A percentile compares a stretch with the other conserved stretches of the same genome.
These are phyloP conservation scores for Typhlichthys subterraneus DNA, from an alignment of 2,797 vertebrate species.

Conservation along the genomic window DNA sequence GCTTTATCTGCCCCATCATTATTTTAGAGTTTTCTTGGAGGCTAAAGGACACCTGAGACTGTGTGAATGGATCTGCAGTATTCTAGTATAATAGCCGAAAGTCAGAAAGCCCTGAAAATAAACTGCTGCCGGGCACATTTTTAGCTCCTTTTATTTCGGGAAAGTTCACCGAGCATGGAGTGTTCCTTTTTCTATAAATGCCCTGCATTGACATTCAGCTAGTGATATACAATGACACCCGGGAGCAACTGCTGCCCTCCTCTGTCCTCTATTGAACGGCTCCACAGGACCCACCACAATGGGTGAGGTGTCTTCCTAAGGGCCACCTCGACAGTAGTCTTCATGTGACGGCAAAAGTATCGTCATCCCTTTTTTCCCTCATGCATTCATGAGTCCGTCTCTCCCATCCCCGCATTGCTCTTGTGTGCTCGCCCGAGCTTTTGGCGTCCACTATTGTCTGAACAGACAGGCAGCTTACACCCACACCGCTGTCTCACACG, in stretches of 20 bases:
- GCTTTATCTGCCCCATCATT: constrained; percentile 6
- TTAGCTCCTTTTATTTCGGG: no score
- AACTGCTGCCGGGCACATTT: neutral
- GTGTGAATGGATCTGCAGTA: neutral
- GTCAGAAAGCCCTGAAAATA: neutral
- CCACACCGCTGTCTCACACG: constrained; percentile 48
- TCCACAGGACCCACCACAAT: neutral
- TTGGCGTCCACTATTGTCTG: constrained; percentile 23
- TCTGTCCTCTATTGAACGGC: neutral
- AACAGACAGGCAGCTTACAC: constrained; percentile 44
- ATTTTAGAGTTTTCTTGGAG: neutral
- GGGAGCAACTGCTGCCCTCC: neutral
- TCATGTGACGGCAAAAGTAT: constrained; percentile 10
- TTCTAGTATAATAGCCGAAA: neutral
- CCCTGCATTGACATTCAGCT: neutral
- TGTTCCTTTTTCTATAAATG: neutral
- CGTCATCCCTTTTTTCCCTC: neutral
- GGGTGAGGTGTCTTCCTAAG: constrained; percentile 16
- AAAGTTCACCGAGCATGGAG: no score
- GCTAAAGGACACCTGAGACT: constrained; percentile 2
- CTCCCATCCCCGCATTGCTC: constrained; percentile 23
- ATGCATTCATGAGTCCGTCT: neutral
- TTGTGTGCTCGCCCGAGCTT: constrained; percentile 36
- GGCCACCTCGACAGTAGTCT: neutral
- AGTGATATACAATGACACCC: neutral